Evolutionary conservation across 2,888 invertebrate genomes (phyloP).

Genomic region (Leptinotarsa rubiginosa): DNA sequence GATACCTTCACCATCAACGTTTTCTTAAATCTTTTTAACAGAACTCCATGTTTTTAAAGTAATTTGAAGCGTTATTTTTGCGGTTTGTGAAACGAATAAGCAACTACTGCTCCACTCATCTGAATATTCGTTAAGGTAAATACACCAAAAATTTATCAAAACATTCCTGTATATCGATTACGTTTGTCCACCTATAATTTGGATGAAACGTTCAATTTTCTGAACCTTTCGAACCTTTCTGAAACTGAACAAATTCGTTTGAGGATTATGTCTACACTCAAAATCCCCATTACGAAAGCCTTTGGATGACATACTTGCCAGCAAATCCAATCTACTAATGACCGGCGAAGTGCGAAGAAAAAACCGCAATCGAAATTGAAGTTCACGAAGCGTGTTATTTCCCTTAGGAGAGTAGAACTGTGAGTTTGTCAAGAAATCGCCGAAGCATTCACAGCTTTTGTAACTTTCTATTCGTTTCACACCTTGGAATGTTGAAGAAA

Average conservation of each 20-base stretch:
- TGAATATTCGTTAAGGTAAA: no score
- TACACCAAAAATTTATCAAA: no score
- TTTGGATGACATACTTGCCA: background rate
- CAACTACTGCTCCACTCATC: no score
- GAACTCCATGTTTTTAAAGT: no score
- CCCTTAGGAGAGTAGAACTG: conserved; percentile 37
- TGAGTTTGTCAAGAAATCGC: conserved; percentile 30
- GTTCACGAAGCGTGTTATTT: conserved; percentile 39
- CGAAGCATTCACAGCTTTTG: conserved; percentile 24
- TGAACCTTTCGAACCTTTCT: background rate
- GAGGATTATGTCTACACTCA: background rate
- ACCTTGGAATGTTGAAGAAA: background rate
- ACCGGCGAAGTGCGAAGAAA: conserved; percentile 25
- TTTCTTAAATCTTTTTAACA: no score
- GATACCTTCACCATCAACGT: no score
- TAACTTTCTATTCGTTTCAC: conserved; percentile 3
- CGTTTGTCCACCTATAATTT: background rate
- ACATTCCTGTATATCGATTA: no score
- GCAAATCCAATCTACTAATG: conserved; percentile 21
- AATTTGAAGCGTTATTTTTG: no score
- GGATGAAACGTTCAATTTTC: background rate
- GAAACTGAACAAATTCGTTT: background rate
- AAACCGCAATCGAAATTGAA: conserved; percentile 36
- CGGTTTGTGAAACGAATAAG: no score
- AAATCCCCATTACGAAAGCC: background rate